Percentiles rank a stretch among this genome's conserved stretches.
These are phyloP conservation scores for Plutomurus gul DNA, from an alignment of 1,140 invertebrate species.

Conservation along the genomic window DNA sequence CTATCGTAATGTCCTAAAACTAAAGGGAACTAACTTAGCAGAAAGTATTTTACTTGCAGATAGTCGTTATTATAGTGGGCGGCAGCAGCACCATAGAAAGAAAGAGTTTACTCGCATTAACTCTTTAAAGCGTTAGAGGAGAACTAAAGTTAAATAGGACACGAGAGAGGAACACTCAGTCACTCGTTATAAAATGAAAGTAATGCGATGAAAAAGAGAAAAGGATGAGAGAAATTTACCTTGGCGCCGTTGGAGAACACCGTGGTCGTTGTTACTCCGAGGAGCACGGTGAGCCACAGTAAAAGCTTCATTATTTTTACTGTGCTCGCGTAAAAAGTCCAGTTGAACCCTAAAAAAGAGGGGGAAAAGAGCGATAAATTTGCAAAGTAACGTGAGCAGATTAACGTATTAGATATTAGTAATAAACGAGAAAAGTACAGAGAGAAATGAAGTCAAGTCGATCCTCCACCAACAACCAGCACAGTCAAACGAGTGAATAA, in stretches of 20 bases:
- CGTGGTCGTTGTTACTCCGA: not conserved
- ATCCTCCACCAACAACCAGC: not conserved
- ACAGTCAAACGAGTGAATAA: too few relatives aligned
- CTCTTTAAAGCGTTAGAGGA: too few relatives aligned
- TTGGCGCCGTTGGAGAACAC: not conserved
- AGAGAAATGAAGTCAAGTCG: not conserved
- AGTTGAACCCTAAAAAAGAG: not conserved
- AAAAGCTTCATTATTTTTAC: constrained; percentile 9
- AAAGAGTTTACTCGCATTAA: not conserved
- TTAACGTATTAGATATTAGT: constrained; percentile 30
- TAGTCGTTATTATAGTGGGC: too few relatives aligned
- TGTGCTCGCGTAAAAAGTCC: not conserved
- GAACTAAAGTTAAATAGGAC: too few relatives aligned
- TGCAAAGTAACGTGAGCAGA: constrained; percentile 24
- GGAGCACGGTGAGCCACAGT: constrained; percentile 7
- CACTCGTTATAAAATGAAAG: not conserved
- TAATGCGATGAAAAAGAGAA: not conserved
- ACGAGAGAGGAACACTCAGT: too few relatives aligned
- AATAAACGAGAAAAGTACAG: not conserved
- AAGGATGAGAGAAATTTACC: constrained; percentile 1
- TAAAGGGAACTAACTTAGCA: constrained; percentile 12
- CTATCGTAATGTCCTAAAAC: not conserved
- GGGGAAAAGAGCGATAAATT: constrained; percentile 16
- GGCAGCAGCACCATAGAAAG: not conserved
- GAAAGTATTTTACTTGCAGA: constrained; percentile 29